Percentiles rank a stretch among this genome's conserved stretches.
These are phyloP conservation scores for Bicyclus anynana DNA, from an alignment of 1,140 invertebrate species.

Conservation along the genomic window DNA sequence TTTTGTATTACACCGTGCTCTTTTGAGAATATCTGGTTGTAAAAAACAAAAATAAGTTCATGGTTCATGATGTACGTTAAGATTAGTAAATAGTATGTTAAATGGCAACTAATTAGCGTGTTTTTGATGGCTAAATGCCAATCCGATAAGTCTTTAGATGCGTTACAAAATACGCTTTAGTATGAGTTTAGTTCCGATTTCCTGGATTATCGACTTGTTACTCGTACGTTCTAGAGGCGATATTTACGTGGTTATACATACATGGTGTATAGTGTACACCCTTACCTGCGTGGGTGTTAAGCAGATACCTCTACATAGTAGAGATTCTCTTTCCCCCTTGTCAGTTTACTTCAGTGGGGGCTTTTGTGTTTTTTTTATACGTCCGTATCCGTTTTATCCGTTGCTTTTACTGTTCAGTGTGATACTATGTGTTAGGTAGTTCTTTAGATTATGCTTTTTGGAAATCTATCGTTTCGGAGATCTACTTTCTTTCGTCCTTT, in stretches of 20 bases:
- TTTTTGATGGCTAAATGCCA: slow-evolving; percentile 16
- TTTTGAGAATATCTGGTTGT: background rate
- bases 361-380: background rate
- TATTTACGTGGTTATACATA: background rate
- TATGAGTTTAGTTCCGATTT: background rate
- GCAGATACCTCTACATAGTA: background rate
- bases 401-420: background rate
- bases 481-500: too few relatives aligned
- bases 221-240: background rate
- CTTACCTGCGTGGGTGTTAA: background rate
- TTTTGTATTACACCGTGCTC: background rate
- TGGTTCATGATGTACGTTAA: background rate
- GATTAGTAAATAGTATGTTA: slow-evolving; percentile 11
- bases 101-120: slow-evolving; percentile 12
- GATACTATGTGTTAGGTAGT: background rate
- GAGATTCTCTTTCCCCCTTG: too few relatives aligned
- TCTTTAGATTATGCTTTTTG: background rate
- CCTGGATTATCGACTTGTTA: background rate
- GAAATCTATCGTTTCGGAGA: too few relatives aligned
- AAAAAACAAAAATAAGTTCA: background rate
- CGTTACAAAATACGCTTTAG: background rate
- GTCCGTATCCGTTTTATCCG: background rate
- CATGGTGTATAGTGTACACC: background rate
- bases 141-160: slow-evolving; percentile 8
- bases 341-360: background rate